Evolutionary conservation across 2,113 vertebrate genomes (phyloP).

Genomic region (Progne subis): DNA sequence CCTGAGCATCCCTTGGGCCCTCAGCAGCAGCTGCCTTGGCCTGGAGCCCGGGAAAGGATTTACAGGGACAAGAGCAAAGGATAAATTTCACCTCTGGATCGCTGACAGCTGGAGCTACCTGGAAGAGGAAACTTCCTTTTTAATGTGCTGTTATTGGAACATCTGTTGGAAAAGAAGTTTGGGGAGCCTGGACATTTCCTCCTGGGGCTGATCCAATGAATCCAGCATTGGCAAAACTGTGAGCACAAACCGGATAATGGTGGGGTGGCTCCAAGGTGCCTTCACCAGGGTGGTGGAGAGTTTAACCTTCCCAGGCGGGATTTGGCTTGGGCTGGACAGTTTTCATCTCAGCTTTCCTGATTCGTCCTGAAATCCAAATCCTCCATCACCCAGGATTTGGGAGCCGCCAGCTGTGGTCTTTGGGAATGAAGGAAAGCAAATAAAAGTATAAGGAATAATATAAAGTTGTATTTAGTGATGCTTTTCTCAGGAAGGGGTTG

Average conservation of each 20-base stretch:
- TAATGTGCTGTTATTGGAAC: background rate
- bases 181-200: background rate
- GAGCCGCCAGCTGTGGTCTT: background rate
- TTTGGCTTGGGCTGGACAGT: background rate
- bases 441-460: background rate
- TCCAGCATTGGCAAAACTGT: background rate
- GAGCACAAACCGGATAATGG: background rate
- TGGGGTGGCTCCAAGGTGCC: background rate
- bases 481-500: background rate
- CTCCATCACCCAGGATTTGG: background rate
- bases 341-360: background rate
- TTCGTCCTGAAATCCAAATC: background rate
- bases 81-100: background rate
- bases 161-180: background rate
- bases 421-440: background rate
- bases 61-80: background rate
- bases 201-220: background rate
- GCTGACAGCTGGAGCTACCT: conserved; percentile 34
- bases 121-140: background rate
- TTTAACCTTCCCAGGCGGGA: background rate
- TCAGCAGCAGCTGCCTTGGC: background rate
- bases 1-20: background rate
- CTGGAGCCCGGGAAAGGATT: background rate
- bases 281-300: background rate
- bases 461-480: background rate